A percentile compares a stretch with the other conserved stretches of the same genome.
phyloP scores from a whole-genome alignment of 2,113 vertebrate genomes.

The Jaculus jaculus region DNA sequence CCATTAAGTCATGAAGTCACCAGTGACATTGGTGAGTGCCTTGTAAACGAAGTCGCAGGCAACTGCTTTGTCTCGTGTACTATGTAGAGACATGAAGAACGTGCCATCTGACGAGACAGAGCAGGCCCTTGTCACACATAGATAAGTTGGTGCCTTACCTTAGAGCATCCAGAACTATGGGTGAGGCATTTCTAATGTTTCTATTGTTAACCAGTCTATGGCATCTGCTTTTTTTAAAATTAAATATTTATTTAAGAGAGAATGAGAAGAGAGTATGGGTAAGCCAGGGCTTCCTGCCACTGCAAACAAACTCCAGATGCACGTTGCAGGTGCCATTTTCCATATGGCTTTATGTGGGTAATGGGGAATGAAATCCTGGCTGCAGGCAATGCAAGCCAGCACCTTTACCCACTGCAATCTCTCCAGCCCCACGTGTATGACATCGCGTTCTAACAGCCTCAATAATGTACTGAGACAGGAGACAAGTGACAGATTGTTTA shows the following conservation, averaged over 20 bases:
- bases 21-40: neutral
- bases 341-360: too few relatives aligned
- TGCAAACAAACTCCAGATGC: too few relatives aligned
- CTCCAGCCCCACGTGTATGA: too few relatives aligned
- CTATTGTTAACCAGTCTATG: neutral
- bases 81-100: neutral
- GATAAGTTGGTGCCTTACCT: neutral
- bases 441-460: neutral
- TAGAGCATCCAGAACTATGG: neutral
- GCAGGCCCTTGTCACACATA: neutral
- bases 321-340: too few relatives aligned
- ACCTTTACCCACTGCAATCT: too few relatives aligned
- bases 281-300: too few relatives aligned
- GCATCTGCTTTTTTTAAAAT: neutral
- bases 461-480: neutral
- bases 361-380: too few relatives aligned
- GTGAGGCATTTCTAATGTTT: neutral
- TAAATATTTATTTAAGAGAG: too few relatives aligned
- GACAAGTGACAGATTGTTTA: neutral
- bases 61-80: neutral
- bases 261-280: too few relatives aligned
- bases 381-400: too few relatives aligned
- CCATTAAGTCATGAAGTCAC: neutral
- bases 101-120: neutral
- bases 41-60: neutral